A percentile compares a stretch with the other conserved stretches of the same genome.
Evolutionary conservation across 2,888 invertebrate species (phyloP).

Genomic region (Pseudanteris insignis): DNA sequence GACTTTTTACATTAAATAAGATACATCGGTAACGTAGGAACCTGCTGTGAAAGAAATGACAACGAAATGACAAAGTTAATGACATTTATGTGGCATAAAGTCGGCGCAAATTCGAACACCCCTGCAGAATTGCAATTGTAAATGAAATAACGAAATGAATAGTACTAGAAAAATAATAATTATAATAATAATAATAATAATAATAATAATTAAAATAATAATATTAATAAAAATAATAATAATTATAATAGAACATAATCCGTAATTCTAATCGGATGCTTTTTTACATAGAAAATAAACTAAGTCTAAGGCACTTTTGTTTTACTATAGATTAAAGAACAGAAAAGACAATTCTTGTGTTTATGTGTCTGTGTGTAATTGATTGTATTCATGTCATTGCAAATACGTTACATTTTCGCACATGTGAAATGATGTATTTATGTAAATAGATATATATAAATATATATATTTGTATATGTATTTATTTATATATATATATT

Average conservation of each 20-base stretch:
- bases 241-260: too few relatives aligned
- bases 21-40: slow-evolving; percentile 42
- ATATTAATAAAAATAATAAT: too few relatives aligned
- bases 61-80: slow-evolving; percentile 28
- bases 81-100: slow-evolving; percentile 17
- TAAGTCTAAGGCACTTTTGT: slow-evolving; percentile 22
- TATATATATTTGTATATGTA: neutral
- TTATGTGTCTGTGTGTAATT: neutral
- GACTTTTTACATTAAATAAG: slow-evolving; percentile 42
- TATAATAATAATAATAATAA: too few relatives aligned
- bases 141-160: slow-evolving; percentile 1
- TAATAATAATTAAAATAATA: slow-evolving; percentile 7
- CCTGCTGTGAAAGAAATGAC: slow-evolving; percentile 30
- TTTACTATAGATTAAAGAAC: slow-evolving; percentile 8
- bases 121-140: slow-evolving; percentile 20
- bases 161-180: neutral
- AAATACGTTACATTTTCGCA: too few relatives aligned
- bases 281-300: slow-evolving; percentile 14
- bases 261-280: too few relatives aligned
- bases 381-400: too few relatives aligned
- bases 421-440: neutral
- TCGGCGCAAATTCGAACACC: slow-evolving; percentile 16
- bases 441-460: too few relatives aligned
- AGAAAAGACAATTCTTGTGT: neutral
- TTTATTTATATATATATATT: too few relatives aligned